Evolutionary conservation across 2,888 invertebrate genomes (phyloP).

Genomic region (Asteroscopus sphinx): DNA sequence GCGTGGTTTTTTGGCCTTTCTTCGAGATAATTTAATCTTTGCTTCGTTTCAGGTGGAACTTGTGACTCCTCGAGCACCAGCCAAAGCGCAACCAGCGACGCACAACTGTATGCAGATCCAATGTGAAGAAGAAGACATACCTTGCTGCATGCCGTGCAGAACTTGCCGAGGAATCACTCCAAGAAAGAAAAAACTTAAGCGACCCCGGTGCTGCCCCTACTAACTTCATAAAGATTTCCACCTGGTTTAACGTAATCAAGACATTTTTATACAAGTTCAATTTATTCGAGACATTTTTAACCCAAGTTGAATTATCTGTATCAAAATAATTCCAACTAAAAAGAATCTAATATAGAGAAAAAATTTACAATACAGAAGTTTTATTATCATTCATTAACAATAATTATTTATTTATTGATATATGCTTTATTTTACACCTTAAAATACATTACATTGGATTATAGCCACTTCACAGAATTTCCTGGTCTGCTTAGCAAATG

Average conservation of each 20-base stretch:
- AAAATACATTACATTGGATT: too few species aligned
- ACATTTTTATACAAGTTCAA: neutral
- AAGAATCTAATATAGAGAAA: slow-evolving; percentile 6
- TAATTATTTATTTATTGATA: too few species aligned
- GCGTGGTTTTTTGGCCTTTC: too few species aligned
- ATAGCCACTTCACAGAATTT: too few species aligned
- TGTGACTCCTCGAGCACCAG: slow-evolving; percentile 92
- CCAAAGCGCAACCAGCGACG: slow-evolving; percentile 88
- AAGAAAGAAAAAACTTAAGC: slow-evolving; percentile 57
- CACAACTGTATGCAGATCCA: slow-evolving; percentile 92
- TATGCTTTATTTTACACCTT: too few species aligned
- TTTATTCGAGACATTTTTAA: neutral
- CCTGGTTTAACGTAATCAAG: neutral
- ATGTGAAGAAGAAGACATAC: slow-evolving; percentile 89
- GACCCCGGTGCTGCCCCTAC: slow-evolving; percentile 63
- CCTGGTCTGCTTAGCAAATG: too few species aligned
- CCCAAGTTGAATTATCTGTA: neutral
- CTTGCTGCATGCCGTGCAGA: slow-evolving; percentile 74
- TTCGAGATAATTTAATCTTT: neutral
- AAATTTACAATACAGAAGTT: neutral
- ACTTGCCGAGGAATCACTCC: slow-evolving; percentile 67
- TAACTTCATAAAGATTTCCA: neutral
- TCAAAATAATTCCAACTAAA: slow-evolving; percentile 16
- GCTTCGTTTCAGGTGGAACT: slow-evolving; percentile 90
- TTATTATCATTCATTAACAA: too few species aligned